Percentiles rank a stretch among this genome's conserved stretches.
These are phyloP conservation scores for Lasioglossum calceatum DNA, from an alignment of 2,888 invertebrate genomes.

Conservation along the genomic window DNA sequence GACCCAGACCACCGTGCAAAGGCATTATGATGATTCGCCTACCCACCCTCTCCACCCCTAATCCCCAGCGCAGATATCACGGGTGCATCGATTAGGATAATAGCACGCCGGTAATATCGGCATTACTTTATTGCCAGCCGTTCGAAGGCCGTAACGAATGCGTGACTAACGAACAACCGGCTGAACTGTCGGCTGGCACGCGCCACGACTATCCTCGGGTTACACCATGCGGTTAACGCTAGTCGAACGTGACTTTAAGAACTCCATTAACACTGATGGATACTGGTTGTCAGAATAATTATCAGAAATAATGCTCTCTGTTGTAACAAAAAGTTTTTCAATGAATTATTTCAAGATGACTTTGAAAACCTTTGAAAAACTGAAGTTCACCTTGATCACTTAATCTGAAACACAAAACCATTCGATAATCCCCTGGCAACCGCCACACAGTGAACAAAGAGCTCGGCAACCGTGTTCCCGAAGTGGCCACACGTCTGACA, in stretches of 20 bases:
- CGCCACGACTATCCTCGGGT: constrained; percentile 3
- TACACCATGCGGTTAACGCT: background rate
- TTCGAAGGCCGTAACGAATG: constrained; percentile 51
- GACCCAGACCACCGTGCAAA: background rate
- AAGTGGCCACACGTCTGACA: background rate
- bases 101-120: constrained; percentile 64
- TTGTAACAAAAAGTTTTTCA: too few relatives aligned
- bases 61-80: constrained; percentile 52
- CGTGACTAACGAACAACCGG: constrained; percentile 42
- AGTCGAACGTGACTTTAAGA: background rate
- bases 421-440: background rate
- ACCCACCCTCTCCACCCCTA: background rate
- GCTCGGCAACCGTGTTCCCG: background rate
- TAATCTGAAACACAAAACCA: background rate
- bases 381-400: background rate
- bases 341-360: too few relatives aligned
- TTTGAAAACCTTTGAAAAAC: too few relatives aligned
- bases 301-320: too few relatives aligned
- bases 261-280: background rate
- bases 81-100: constrained; percentile 73
- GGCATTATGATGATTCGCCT: background rate
- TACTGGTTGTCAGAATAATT: too few relatives aligned
- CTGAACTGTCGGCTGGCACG: constrained; percentile 13
- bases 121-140: constrained; percentile 58
- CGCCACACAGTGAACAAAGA: background rate